phyloP scores from a whole-genome alignment of 2,113 vertebrate genomes.

The Sprattus sprattus region DNA sequence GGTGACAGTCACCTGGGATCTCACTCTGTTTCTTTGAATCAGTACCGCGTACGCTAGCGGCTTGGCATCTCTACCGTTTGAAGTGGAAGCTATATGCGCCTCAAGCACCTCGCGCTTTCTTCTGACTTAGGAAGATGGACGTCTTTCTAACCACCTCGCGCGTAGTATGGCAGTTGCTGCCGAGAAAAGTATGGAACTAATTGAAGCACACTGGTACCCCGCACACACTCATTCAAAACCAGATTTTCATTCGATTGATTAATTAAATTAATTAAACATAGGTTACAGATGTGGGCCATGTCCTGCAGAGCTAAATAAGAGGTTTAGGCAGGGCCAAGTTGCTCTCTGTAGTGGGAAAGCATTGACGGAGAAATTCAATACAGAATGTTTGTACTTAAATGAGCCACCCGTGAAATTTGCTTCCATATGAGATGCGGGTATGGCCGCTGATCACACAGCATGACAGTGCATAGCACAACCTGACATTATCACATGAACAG shows the following conservation, averaged over 20 bases:
- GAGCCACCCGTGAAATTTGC: neutral
- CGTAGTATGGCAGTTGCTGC: neutral
- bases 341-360: neutral
- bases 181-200: neutral
- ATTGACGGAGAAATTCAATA: neutral
- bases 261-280: neutral
- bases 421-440: neutral
- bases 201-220: neutral
- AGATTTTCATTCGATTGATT: neutral
- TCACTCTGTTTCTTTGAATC: neutral
- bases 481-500: neutral
- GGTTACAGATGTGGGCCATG: neutral
- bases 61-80: slow-evolving; percentile 5
- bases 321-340: neutral
- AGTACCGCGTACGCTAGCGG: neutral
- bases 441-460: neutral
- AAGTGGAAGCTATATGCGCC: neutral
- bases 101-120: neutral
- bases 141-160: neutral
- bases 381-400: neutral
- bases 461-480: neutral
- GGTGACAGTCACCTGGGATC: slow-evolving; percentile 13
- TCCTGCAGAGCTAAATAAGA: neutral
- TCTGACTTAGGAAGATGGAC: neutral
- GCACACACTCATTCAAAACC: neutral